Percentiles rank a stretch among this genome's conserved stretches.
Evolutionary conservation across 2,888 invertebrate genomes (phyloP).

Genomic region (Diadegma fenestrale): DNA sequence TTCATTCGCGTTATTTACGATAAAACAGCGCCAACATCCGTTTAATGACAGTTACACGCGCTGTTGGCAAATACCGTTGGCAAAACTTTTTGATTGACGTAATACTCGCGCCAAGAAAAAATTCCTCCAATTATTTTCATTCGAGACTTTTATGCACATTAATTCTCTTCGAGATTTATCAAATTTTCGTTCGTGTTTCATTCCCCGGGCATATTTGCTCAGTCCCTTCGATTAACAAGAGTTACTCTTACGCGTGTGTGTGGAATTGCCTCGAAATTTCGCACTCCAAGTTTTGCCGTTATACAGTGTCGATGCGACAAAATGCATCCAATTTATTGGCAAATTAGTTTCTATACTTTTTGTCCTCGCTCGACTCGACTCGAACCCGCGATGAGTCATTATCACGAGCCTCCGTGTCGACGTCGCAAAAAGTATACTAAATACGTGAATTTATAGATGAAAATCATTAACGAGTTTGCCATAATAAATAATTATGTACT

Average conservation of each 20-base stretch:
- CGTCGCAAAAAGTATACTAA: no score
- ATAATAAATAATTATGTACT: background rate
- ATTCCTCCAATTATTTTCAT: conserved; percentile 60
- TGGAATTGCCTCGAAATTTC: background rate
- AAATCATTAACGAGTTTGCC: background rate
- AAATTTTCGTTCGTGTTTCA: background rate
- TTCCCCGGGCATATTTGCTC: background rate
- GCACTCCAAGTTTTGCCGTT: background rate
- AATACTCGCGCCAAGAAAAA: conserved; percentile 51
- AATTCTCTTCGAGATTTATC: background rate
- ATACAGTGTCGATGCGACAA: background rate
- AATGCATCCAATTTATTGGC: background rate
- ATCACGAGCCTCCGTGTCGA: background rate
- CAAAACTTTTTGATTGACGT: conserved; percentile 63
- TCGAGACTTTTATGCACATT: background rate
- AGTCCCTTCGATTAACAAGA: background rate
- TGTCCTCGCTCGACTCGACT: background rate
- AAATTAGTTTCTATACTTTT: background rate
- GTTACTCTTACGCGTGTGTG: background rate
- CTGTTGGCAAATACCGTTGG: conserved; percentile 59
- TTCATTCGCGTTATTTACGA: conserved; percentile 65
- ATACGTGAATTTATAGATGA: background rate
- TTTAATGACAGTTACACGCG: conserved; percentile 67
- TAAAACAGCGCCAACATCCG: conserved; percentile 63
- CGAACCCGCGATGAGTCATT: background rate